Conservation (phyloP, 2,113 vertebrate genomes). For the Amblyornis subalaris region DNA sequence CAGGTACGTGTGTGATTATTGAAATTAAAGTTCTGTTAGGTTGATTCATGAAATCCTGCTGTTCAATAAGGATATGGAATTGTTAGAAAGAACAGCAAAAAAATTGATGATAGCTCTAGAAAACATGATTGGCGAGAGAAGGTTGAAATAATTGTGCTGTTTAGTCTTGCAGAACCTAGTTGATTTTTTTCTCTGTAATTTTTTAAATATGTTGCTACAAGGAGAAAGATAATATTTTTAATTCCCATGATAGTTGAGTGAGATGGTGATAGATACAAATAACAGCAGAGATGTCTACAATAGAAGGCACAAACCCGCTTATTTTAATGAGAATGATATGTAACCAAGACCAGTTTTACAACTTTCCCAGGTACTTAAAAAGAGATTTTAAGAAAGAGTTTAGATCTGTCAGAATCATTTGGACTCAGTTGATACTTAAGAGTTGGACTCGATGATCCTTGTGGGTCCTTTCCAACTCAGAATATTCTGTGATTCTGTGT, state of each 20-base stretch:
- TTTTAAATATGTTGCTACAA: neutral
- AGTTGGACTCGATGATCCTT: neutral
- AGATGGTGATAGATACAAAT: neutral
- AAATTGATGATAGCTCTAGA: neutral
- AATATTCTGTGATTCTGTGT: neutral
- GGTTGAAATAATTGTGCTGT: neutral
- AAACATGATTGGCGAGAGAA: neutral
- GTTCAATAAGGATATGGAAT: neutral
- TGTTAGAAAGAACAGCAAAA: neutral
- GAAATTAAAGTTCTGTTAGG: neutral
- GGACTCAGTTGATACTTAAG: neutral
- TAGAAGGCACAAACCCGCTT: neutral
- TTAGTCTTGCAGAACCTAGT: neutral
- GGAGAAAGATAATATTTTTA: neutral
- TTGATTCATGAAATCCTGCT: neutral
- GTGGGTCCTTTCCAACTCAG: neutral
- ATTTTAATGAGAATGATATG: neutral
- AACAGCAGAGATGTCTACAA: neutral
- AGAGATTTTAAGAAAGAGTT: neutral
- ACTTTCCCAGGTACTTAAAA: neutral
- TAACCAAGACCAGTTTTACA: neutral
- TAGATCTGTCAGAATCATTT: neutral
- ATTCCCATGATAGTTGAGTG: neutral
- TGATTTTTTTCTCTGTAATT: neutral
- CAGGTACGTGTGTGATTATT: conserved; percentile 74